Base-by-base conservation (phyloP, 23 tunicate species). In the Halocynthia aurantium region DNA sequence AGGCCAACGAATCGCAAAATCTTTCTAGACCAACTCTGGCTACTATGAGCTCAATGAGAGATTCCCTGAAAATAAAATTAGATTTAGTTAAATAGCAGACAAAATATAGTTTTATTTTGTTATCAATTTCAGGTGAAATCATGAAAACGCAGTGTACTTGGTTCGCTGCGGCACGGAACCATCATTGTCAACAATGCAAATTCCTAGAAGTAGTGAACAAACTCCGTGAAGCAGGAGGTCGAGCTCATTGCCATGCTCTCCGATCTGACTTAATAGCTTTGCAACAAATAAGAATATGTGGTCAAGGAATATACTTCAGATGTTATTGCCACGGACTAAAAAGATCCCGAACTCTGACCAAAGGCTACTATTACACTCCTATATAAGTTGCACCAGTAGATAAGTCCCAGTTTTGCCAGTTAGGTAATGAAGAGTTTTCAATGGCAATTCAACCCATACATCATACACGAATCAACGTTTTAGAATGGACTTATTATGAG, bases 181-280 rank as follows among this genome's bases (percentile, higher is more conserved):
- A 83, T 92, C 93, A 78, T 92, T 92, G 60, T 92, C 89, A 19
- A 81, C 50, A 54, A 92, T 83, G 70, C 98, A 92, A n/a, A 92
- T 92, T 31, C 98, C 98, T 19, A 92, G 81, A 51, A 92, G 63
- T 31, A 92, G 76, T 11, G 98, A 82, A 75, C 98, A 86, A 51
- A 92, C 91, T 15, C 98, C 92, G 52, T 86, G 87, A 6, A 83
- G 61, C 12, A 92, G 57, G 57, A 75, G 70, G 13, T 92, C 98
- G 15, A 73, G 73, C 20, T 86, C 92, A 51, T 84, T 86, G 58
- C 98, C 84, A 53, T 83, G 80, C 52, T 82, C 98, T 15, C 82
- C 85, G 10, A 86, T 76, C 69, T 92, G 98, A 50, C 98, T 86
- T 71, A 92, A 57, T 55, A 92, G 51, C 90, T 85, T 65, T 63